These are phyloP conservation scores for Brachypodius melanocephalos DNA, from an alignment of 2,113 vertebrate species.

Conservation along the genomic window DNA sequence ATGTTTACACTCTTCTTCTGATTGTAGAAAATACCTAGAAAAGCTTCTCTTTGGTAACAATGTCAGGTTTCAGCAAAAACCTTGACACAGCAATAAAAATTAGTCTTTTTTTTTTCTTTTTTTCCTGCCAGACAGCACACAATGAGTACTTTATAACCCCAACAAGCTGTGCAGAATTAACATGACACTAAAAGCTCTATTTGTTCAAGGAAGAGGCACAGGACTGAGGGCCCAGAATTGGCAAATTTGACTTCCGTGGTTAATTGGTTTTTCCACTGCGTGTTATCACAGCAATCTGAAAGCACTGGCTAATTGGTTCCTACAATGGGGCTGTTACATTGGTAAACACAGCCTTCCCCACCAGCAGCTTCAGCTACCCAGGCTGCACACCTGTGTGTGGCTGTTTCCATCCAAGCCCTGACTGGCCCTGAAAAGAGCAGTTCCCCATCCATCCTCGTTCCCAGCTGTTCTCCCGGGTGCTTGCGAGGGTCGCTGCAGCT, in stretches of 20 bases:
- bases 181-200: neutral
- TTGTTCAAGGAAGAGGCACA: neutral
- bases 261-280: neutral
- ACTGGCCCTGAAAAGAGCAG: neutral
- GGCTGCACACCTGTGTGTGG: neutral
- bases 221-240: neutral
- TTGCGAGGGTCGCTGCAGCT: neutral
- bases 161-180: neutral
- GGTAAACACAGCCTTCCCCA: neutral
- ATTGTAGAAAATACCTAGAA: neutral
- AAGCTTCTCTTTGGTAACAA: neutral
- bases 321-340: neutral
- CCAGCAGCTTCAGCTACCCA: neutral
- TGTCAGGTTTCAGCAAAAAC: neutral
- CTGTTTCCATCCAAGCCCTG: neutral
- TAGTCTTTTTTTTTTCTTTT: neutral
- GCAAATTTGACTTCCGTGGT: neutral
- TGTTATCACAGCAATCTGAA: neutral
- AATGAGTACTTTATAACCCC: neutral
- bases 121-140: neutral
- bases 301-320: neutral
- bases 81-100: neutral
- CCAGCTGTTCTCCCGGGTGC: neutral
- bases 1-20: neutral
- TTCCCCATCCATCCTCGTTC: fast-evolving